A percentile compares a stretch with the other conserved stretches of the same genome.
phyloP scores from a whole-genome alignment of 2,797 vertebrate species.

The Syngnathus acus region DNA sequence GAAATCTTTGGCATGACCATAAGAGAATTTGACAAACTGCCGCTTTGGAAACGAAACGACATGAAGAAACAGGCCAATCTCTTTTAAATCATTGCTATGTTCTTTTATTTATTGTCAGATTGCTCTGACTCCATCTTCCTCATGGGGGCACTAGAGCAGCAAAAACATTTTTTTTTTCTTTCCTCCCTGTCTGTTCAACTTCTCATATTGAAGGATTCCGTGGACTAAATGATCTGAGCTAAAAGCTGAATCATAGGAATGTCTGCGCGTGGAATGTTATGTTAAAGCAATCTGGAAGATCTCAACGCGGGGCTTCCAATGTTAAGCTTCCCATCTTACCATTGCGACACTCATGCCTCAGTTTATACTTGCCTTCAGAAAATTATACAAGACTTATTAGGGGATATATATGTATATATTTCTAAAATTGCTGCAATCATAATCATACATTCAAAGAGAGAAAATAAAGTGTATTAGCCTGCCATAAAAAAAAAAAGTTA shows the following conservation, averaged over 20 bases:
- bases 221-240: not conserved
- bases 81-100: slow-evolving; percentile 65
- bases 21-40: slow-evolving; percentile 87
- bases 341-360: not conserved
- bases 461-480: not conserved
- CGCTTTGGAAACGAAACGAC: slow-evolving; percentile 94
- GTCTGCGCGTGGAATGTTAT: slow-evolving; percentile 2
- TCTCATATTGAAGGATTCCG: slow-evolving; percentile 1
- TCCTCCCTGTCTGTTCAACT: not conserved
- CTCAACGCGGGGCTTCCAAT: not conserved
- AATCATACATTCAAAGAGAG: not conserved
- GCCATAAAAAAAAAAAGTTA: not conserved
- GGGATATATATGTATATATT: not conserved
- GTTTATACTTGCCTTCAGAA: slow-evolving; percentile 8
- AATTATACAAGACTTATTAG: not conserved
- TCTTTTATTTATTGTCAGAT: not conserved
- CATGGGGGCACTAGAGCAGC: not conserved
- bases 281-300: not conserved
- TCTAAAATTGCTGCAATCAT: not conserved
- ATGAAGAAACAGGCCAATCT: slow-evolving; percentile 93
- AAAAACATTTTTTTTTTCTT: not conserved
- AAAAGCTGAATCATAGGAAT: slow-evolving; percentile 5
- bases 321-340: not conserved
- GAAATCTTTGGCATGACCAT: slow-evolving; percentile 88
- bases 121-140: not conserved